phyloP scores from a whole-genome alignment of 2,888 invertebrate species.

The Herminia tarsipennalis region DNA sequence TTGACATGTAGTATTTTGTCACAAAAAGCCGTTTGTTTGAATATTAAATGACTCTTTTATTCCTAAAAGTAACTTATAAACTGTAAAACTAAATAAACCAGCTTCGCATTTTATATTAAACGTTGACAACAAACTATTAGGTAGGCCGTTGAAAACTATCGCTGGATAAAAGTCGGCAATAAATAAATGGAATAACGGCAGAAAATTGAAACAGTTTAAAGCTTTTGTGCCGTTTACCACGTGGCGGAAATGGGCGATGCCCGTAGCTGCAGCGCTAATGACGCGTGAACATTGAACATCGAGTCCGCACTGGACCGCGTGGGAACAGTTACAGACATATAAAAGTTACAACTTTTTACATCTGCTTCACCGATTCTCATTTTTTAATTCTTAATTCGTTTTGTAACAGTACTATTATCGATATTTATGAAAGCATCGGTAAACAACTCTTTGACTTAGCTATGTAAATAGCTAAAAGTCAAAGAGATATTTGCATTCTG shows the following conservation, averaged over 20 bases:
- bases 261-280: constrained; percentile 65
- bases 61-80: no score
- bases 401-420: no score
- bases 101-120: no score
- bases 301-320: constrained; percentile 65
- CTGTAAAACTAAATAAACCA: no score
- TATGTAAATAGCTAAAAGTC: no score
- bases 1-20: no score
- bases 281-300: constrained; percentile 65
- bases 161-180: neutral
- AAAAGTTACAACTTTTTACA: constrained; percentile 35
- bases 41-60: no score
- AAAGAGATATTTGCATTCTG: no score
- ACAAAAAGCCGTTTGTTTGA: no score
- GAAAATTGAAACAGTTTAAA: constrained; percentile 30
- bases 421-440: no score
- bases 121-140: no score
- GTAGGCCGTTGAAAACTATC: neutral
- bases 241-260: constrained; percentile 77
- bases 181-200: neutral
- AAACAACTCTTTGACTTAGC: no score
- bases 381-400: constrained; percentile 13
- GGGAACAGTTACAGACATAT: constrained; percentile 56
- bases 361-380: constrained; percentile 26
- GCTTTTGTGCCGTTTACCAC: constrained; percentile 58